Evolutionary conservation across 2,113 vertebrate genomes (phyloP), one percentile per base, ranked within the genome.

Genomic region (Raja brachyura): DNA sequence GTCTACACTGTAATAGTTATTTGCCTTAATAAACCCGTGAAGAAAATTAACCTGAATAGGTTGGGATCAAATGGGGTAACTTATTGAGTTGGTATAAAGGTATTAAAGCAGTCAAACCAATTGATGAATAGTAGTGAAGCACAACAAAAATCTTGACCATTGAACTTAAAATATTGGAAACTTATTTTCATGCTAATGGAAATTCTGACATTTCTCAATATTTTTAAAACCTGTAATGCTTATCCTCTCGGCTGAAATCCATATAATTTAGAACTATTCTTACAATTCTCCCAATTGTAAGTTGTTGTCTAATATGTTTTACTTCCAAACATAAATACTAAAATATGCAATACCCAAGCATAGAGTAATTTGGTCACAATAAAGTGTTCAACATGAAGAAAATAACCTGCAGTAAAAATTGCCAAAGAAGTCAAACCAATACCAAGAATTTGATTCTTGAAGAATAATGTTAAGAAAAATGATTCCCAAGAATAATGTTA

Each of bases 401-500:
- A 88, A 6, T 18, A 14, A 88, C 56, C n/a, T 61, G 56, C 25
- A 54, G 5, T 86, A 86, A 11, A 61, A 86, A 1, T 61, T n/a
- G 9, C n/a, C 56, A n/a, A 86, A 86, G 81, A 8, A 88, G 59
- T 10, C 59, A 63, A 31, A 88, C 28, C 20, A 63, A 5, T 14
- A 88, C 5, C n/a, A 63, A 86, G 10, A 7, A 63, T n/a, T n/a
- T 63, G 59, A 88, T 88, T 66, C n/a, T n/a, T n/a, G n/a, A n/a
- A n/a, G n/a, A n/a, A n/a, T n/a, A n/a, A n/a, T n/a, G n/a, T n/a
- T n/a, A n/a, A n/a, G n/a, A n/a, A n/a, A n/a, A n/a, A n/a, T n/a
- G n/a, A n/a, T n/a, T n/a, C n/a, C n/a, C n/a, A n/a, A n/a, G n/a
- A 66, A 28, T 88, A 88, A 88, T 63, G 56, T 86, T 31, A 63